phyloP scores from a whole-genome alignment of 2,113 vertebrate species.

The Thermophis baileyi region DNA sequence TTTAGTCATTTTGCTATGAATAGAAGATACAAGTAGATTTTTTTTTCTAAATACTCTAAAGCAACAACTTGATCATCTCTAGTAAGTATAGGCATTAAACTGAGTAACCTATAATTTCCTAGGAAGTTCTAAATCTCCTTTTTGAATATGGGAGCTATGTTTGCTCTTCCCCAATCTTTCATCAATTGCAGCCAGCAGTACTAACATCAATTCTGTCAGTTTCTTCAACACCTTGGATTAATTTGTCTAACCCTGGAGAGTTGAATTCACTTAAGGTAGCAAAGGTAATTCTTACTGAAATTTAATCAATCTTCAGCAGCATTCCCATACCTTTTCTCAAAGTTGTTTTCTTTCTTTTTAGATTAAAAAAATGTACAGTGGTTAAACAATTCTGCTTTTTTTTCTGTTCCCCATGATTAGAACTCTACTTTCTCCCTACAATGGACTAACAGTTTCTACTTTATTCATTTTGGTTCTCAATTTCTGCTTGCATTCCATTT shows the following conservation, averaged over 20 bases:
- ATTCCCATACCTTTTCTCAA: background rate
- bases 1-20: background rate
- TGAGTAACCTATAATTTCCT: background rate
- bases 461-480: background rate
- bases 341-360: background rate
- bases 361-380: background rate
- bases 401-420: background rate
- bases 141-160: background rate
- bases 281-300: background rate
- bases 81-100: background rate
- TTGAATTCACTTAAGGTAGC: background rate
- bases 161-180: background rate
- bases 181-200: background rate
- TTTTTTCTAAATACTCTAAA: background rate
- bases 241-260: background rate
- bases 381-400: background rate
- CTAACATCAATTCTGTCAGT: background rate
- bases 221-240: background rate
- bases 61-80: background rate
- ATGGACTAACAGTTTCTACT: background rate
- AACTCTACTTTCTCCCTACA: background rate
- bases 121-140: background rate
- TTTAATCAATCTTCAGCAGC: background rate
- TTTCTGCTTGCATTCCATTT: background rate
- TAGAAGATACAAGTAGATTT: background rate